Conservation (phyloP, 2,888 invertebrate species). For the Lithophane ornitopus region DNA sequence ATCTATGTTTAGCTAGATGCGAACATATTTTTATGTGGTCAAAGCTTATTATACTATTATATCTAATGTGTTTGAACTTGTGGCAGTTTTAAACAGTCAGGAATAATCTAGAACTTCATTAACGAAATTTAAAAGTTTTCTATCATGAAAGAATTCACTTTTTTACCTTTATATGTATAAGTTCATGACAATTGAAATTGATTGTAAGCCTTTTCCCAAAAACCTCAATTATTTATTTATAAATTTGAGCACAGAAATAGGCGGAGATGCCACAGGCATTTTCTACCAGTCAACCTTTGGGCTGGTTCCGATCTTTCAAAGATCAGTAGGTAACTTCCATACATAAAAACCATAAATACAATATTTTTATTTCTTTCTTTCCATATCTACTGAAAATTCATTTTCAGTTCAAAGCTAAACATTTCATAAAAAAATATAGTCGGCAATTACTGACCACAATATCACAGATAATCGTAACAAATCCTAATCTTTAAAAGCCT, state of each 20-base stretch:
- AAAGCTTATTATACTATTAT: neutral
- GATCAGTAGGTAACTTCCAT: neutral
- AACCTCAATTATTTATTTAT: neutral
- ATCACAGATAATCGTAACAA: neutral
- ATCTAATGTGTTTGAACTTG: neutral
- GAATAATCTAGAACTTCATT: neutral
- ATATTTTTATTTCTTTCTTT: neutral
- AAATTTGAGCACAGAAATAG: no score
- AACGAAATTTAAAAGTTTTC: no score
- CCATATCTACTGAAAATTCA: neutral
- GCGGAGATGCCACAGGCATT: no score
- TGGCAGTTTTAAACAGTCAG: neutral
- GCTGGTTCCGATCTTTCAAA: neutral
- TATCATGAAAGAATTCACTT: no score
- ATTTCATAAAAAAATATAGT: neutral
- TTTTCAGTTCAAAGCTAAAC: neutral
- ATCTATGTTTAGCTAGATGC: constrained; percentile 47
- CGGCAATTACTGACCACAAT: neutral
- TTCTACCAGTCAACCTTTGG: no score
- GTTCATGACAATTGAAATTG: neutral
- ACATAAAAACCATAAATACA: no score
- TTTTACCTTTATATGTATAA: no score
- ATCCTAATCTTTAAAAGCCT: neutral
- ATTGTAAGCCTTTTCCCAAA: neutral
- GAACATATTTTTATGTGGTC: neutral